phyloP scores from a whole-genome alignment of 2,113 vertebrate species.

The Tricholaema leucomelas region DNA sequence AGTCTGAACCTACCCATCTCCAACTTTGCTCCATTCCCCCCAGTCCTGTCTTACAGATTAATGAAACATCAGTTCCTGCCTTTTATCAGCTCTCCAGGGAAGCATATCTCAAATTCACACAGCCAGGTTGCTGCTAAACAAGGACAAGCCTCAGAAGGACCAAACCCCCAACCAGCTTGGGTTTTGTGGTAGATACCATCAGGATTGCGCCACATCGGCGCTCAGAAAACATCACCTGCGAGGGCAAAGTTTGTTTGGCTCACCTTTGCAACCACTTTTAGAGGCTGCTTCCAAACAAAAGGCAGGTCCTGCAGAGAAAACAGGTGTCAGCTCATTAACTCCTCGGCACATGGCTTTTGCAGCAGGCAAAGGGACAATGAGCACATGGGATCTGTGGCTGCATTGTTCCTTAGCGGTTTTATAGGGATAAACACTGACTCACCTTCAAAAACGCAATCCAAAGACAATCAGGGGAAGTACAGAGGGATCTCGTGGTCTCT shows the following conservation, averaged over 20 bases:
- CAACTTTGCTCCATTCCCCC: too few relatives aligned
- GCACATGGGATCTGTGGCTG: slow-evolving; percentile 11
- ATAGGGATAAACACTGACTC: slow-evolving; percentile 59
- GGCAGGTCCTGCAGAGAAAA: background rate
- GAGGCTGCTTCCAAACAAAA: background rate
- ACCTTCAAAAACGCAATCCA: slow-evolving; percentile 17
- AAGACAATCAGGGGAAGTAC: slow-evolving; percentile 58
- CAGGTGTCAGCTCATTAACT: slow-evolving; percentile 24
- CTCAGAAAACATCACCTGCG: background rate
- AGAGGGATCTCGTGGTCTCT: slow-evolving; percentile 3
- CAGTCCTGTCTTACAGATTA: fast-evolving
- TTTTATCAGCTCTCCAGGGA: fast-evolving
- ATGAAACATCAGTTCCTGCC: fast-evolving
- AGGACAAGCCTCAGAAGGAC: background rate
- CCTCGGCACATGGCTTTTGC: background rate
- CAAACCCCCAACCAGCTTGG: background rate
- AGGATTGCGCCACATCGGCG: background rate
- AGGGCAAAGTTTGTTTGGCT: background rate
- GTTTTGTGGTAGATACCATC: background rate
- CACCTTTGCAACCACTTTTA: background rate
- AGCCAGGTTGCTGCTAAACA: background rate
- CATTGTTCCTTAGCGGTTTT: slow-evolving; percentile 48
- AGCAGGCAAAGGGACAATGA: slow-evolving; percentile 6
- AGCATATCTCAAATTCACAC: fast-evolving
- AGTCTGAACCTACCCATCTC: too few relatives aligned